phyloP scores from a whole-genome alignment of 2,113 vertebrate species.

The Struthio camelus region DNA sequence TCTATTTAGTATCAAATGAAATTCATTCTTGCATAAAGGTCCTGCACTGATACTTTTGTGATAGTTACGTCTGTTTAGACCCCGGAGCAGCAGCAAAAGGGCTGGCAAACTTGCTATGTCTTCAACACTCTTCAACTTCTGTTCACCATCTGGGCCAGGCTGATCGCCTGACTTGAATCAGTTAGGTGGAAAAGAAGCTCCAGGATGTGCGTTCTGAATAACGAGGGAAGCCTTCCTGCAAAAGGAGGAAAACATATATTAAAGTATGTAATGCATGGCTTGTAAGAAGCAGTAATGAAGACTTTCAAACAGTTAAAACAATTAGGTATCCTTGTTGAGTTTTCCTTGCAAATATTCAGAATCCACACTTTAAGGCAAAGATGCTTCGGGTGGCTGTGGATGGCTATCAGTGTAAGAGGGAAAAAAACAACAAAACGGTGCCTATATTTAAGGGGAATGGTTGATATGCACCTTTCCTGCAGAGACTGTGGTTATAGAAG shows the following conservation, averaged over 20 bases:
- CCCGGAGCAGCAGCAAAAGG: not conserved
- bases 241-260: not conserved
- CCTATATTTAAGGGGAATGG: not conserved
- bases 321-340: not conserved
- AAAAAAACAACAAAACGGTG: not conserved
- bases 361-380: not conserved
- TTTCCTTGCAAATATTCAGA: not conserved
- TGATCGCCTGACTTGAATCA: not conserved
- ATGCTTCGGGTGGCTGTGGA: not conserved
- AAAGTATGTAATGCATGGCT: not conserved
- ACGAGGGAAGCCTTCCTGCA: not conserved
- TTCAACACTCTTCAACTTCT: not conserved
- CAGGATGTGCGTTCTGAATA: not conserved
- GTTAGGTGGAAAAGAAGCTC: not conserved
- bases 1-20: constrained; percentile 22
- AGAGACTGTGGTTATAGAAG: not conserved
- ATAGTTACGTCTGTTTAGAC: not conserved
- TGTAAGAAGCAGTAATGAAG: not conserved
- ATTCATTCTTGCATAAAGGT: not conserved
- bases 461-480: not conserved
- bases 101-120: not conserved
- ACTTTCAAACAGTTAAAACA: not conserved
- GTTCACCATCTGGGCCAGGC: accelerated
- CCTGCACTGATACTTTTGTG: not conserved
- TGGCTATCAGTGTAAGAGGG: not conserved